Conservation (phyloP, 2,113 vertebrate species). For the Isurus oxyrinchus region DNA sequence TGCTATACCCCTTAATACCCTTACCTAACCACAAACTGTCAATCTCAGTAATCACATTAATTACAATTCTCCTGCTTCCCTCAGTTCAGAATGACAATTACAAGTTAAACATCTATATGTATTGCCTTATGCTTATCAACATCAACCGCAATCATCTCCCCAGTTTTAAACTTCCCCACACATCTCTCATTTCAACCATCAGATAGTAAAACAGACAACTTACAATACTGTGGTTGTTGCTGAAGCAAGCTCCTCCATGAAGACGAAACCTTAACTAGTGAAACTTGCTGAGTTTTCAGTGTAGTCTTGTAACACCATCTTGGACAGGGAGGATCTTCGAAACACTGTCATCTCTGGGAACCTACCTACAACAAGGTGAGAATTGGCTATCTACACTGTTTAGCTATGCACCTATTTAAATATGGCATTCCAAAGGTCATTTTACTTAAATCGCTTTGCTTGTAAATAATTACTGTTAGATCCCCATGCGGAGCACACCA, state of each 20-base stretch:
- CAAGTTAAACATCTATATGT: not conserved
- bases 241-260: not conserved
- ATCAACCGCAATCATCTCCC: not conserved
- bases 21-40: not conserved
- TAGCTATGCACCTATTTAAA: not conserved
- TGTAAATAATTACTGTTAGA: not conserved
- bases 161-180: not conserved
- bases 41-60: not conserved
- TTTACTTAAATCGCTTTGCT: not conserved
- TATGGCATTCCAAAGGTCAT: not conserved
- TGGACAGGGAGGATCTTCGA: not conserved
- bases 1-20: not conserved
- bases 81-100: not conserved
- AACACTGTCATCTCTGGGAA: not conserved
- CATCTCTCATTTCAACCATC: not conserved
- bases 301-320: not conserved
- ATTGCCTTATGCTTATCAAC: not conserved
- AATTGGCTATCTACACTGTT: constrained; percentile 11
- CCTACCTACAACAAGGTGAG: not conserved
- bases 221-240: not conserved
- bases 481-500: not conserved
- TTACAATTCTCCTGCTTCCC: not conserved
- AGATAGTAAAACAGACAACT: constrained; percentile 4
- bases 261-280: not conserved
- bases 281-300: not conserved